These are phyloP conservation scores for Menidia menidia DNA, from an alignment of 2,797 vertebrate genomes.

Conservation along the genomic window DNA sequence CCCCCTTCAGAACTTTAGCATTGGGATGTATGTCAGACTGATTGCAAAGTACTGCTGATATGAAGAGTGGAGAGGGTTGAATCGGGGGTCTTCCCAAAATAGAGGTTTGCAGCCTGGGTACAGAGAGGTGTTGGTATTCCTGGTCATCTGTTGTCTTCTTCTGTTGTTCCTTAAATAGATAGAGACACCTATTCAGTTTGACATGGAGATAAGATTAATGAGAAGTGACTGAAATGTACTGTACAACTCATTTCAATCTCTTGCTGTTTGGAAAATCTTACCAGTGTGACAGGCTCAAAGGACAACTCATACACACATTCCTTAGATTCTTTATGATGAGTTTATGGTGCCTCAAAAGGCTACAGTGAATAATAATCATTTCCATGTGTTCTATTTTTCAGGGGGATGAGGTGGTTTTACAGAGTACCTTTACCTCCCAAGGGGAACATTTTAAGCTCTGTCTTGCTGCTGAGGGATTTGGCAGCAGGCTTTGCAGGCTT, in stretches of 20 bases:
- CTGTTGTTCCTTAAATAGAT: conserved; percentile 67
- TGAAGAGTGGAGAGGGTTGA: conserved; percentile 67
- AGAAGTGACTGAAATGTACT: conserved; percentile 27
- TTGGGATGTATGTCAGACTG: conserved; percentile 61
- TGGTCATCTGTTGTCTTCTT: conserved; percentile 41
- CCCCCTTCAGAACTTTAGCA: conserved; percentile 19
- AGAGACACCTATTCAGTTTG: conserved; percentile 41
- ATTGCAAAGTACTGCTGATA: conserved; percentile 73
- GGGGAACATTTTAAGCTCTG: conserved; percentile 92
- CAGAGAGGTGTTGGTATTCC: conserved; percentile 63
- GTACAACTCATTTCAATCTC: conserved; percentile 22
- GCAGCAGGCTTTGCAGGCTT: conserved; percentile 90
- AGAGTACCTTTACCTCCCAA: conserved; percentile 87
- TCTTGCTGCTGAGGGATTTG: conserved; percentile 93
- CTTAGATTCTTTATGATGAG: background rate
- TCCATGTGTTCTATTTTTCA: conserved; percentile 52
- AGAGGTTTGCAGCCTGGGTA: conserved; percentile 44
- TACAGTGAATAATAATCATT: conserved; percentile 4
- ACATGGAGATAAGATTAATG: conserved; percentile 53
- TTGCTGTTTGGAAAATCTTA: background rate
- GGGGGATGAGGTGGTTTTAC: conserved; percentile 94
- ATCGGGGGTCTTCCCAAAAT: conserved; percentile 64
- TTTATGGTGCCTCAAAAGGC: background rate
- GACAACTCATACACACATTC: background rate
- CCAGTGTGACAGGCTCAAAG: background rate